Evolutionary conservation across 2,113 vertebrate species (phyloP), one percentile per base, ranked within the genome.

Genomic region (Hippocampus comes): DNA sequence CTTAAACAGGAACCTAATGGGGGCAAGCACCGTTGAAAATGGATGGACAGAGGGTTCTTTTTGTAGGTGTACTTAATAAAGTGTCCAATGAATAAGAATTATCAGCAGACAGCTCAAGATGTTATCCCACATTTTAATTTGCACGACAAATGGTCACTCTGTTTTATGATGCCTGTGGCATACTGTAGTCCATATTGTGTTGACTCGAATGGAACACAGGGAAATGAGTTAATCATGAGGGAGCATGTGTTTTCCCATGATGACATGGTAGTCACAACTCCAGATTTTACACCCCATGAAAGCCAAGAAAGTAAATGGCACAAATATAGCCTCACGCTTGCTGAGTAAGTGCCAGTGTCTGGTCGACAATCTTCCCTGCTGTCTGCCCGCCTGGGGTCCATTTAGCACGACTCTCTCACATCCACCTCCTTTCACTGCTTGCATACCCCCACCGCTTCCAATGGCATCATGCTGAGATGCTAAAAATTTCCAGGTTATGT

Each of bases 201-300:
- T 68, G 9, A 71, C 1, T 23, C 43, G 56, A 79, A 72, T 41
- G 70, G 30, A 42, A 41, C 12, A 63, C 42, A 75, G 61, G 67
- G 27, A 11, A 17, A 51, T n/a, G 7, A 56, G 38, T 70, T 63
- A 15, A 25, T 61, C 34, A n/a, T 27, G 66, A 41, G 8, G 67
- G 41, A 41, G 17, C 64, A 41, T 65, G 34, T 60, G 41, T 64
- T 75, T 55, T 57, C 78, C 69, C 48, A 68, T 34, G n/a, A 56
- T 64, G 76, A 53, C 23, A n/a, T 38, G 59, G 23, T 4, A 74
- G 69, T n/a, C 79, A 80, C 48, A 74, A 75, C 82, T 78, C 25
- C 70, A 77, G 17, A 68, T 74, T 78, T 73, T 12, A 21, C 23
- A 9, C 48, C 41, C 1, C 34, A 48, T 17, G 23, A 21, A 17